Conservation (phyloP, 1,140 invertebrate species). For the Eriocheir sinensis region DNA sequence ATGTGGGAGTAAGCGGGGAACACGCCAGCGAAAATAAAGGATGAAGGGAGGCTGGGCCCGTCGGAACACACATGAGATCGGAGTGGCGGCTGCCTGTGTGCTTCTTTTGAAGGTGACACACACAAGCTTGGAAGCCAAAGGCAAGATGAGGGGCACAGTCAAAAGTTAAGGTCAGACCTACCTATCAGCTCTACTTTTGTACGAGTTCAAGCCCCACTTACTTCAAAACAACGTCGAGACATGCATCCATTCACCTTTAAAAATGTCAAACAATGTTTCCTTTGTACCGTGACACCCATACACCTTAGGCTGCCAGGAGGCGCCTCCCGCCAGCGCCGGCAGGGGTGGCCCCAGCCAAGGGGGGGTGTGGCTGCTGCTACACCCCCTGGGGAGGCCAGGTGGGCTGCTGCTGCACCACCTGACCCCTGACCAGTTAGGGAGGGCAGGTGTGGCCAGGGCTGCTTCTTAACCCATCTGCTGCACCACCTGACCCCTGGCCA, state of each 20-base stretch:
- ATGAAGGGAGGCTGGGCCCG: constrained; percentile 73
- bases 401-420: too few species aligned
- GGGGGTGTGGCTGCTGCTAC: too few species aligned
- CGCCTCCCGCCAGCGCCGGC: too few species aligned
- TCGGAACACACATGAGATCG: constrained; percentile 71
- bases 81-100: constrained; percentile 68
- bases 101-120: constrained; percentile 50
- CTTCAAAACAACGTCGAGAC: constrained; percentile 47
- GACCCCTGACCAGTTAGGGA: too few species aligned
- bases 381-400: too few species aligned
- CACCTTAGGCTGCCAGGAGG: constrained; percentile 61
- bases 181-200: constrained; percentile 72
- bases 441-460: too few species aligned
- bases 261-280: constrained; percentile 60
- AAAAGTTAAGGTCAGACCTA: constrained; percentile 67
- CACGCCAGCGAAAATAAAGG: constrained; percentile 11
- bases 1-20: not conserved
- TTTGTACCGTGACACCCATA: constrained; percentile 61
- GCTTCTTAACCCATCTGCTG: too few species aligned
- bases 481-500: too few species aligned
- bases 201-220: constrained; percentile 68
- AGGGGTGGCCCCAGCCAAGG: too few species aligned
- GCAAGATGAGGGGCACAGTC: constrained; percentile 66
- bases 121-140: constrained; percentile 74
- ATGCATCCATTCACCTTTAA: constrained; percentile 60